Percentiles rank a stretch among this genome's conserved stretches.
phyloP scores from a whole-genome alignment of 2,113 vertebrate species.

The Coptodon bakossiorum region DNA sequence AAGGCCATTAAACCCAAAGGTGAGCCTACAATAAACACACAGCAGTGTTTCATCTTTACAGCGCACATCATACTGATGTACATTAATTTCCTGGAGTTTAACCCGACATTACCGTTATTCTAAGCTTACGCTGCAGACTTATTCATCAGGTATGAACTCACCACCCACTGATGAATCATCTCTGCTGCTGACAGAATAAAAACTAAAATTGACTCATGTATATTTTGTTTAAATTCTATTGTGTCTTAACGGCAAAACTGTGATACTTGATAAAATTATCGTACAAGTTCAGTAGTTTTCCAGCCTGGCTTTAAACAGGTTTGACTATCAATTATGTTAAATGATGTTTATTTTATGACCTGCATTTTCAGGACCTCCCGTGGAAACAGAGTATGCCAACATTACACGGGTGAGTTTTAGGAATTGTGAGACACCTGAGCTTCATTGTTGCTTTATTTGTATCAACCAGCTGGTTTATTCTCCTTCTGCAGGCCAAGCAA shows the following conservation, averaged over 20 bases:
- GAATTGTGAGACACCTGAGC: accelerated
- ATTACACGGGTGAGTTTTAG: not conserved
- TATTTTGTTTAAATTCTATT: not conserved
- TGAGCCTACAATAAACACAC: not conserved
- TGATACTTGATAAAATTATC: too few relatives aligned
- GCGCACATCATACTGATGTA: not conserved
- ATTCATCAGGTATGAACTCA: accelerated
- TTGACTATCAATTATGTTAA: not conserved
- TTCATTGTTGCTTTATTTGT: not conserved
- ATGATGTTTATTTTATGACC: accelerated
- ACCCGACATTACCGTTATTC: accelerated
- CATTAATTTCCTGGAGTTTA: not conserved
- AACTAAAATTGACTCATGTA: not conserved
- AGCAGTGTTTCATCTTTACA: accelerated
- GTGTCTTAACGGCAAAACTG: accelerated
- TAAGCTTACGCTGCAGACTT: accelerated
- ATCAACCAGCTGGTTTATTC: accelerated
- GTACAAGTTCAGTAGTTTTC: accelerated
- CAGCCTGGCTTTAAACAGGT: not conserved
- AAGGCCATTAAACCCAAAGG: not conserved
- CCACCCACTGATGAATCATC: accelerated
- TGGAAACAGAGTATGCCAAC: not conserved
- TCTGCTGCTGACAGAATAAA: not conserved
- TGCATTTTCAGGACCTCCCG: not conserved
- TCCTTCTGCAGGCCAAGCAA: not conserved